Base-by-base conservation (phyloP, 2,113 vertebrate species). In the Microcebus murinus region DNA sequence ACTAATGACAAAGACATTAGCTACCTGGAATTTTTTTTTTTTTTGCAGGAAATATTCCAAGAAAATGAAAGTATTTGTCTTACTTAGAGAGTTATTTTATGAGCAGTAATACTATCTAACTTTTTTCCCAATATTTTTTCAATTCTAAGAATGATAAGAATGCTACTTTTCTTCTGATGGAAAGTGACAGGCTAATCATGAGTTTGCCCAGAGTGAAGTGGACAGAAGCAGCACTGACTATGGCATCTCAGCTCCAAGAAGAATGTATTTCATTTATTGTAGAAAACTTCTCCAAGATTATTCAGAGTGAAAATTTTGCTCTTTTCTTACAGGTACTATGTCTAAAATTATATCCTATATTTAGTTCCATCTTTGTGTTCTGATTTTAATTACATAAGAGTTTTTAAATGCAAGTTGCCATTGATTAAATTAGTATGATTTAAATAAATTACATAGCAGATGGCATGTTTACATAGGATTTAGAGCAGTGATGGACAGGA, bases 191-290 rank as follows among this genome's bases (percentile, higher is more conserved):
- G 94, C 98, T 99, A 84, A 98, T 99, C 93, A 98, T 97, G 83
- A 99, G 99, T 94, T 98, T 99, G 94, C 99, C 99, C 42, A 99
- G 99, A 96, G 99, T 99, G 84, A 99, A 99, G 96, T 99, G 99
- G 99, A 99, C 99, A 23, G 99, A 99, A 97, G 96, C 98, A 95
- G 99, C 99, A 76, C 91, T 98, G 94, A 96, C 96, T 18, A 98
- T 99, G 97, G 99, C 99, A 39, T 99, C 98, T 1, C 98, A 97
- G 96, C 98, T 99, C 0, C 99, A 99, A 80, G 99, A 99, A 92
- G 98, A 99, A 96, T 99, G 99, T 65, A 93, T 99, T 85, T 55
- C 81, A 0, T 99, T 99, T 96, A 99, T 99, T 57, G 99, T 99
- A 96, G 96, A 98, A 84, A 98, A 99, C 97, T 99, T 99, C 86